phyloP scores from a whole-genome alignment of 1,140 invertebrate genomes.

The Neuroterus valhalla region DNA sequence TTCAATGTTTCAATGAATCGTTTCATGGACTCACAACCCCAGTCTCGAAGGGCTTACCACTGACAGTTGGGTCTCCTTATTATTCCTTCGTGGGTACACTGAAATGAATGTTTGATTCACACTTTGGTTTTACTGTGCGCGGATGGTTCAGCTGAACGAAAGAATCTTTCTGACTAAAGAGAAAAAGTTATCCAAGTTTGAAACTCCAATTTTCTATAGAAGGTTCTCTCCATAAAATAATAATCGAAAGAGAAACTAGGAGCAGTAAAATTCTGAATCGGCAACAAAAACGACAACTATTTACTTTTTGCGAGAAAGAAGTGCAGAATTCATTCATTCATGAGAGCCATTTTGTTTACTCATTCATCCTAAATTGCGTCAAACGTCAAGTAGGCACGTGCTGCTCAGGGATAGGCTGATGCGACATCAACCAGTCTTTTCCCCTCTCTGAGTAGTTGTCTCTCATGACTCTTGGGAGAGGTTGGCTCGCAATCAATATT shows the following conservation, averaged over 20 bases:
- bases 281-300: conserved; percentile 1
- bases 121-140: too few species aligned
- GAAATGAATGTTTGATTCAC: too few species aligned
- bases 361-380: not conserved
- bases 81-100: too few species aligned
- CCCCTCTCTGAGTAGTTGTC: conserved; percentile 13
- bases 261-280: conserved; percentile 19
- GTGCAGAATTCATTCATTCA: conserved; percentile 32
- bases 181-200: too few species aligned
- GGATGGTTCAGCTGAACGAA: too few species aligned
- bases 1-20: too few species aligned
- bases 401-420: conserved; percentile 4
- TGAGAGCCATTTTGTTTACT: conserved; percentile 9
- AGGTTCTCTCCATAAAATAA: too few species aligned
- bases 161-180: too few species aligned
- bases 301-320: not conserved
- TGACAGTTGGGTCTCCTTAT: too few species aligned
- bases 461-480: conserved; percentile 22
- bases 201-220: too few species aligned
- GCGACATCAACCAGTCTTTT: conserved; percentile 12
- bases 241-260: not conserved
- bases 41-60: too few species aligned
- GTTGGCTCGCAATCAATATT: conserved; percentile 25
- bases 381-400: conserved; percentile 25
- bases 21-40: too few species aligned